A percentile compares a stretch with the other conserved stretches of the same genome.
These are phyloP conservation scores for Carpatolechia fugitivella DNA, from an alignment of 2,888 invertebrate species.

Conservation along the genomic window DNA sequence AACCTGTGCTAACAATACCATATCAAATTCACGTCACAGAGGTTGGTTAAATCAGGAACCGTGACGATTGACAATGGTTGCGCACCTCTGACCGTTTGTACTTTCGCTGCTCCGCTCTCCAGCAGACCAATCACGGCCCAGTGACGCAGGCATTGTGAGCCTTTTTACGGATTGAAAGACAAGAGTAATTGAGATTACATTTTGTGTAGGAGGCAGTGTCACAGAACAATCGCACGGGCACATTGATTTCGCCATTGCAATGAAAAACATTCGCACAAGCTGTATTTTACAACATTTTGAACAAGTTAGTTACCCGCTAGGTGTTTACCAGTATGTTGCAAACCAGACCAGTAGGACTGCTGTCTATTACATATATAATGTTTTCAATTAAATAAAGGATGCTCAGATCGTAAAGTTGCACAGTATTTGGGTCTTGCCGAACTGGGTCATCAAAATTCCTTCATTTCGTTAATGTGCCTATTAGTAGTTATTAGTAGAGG, in stretches of 20 bases:
- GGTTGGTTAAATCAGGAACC: constrained; percentile 39
- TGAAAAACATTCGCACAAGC: constrained; percentile 10
- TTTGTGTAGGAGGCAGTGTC: constrained; percentile 3
- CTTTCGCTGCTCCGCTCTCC: constrained; percentile 34
- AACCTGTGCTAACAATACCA: constrained; percentile 43
- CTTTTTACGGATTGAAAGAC: constrained; percentile 25
- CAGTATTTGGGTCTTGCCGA: constrained; percentile 20
- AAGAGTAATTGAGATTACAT: constrained; percentile 12
- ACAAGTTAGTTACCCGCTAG: background rate
- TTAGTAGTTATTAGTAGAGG: constrained; percentile 11
- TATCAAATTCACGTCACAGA: constrained; percentile 59
- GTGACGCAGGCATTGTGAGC: constrained; percentile 39
- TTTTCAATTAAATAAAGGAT: constrained; percentile 28
- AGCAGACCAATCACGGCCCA: constrained; percentile 33
- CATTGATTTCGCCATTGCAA: constrained; percentile 12
- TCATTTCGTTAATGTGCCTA: constrained; percentile 17
- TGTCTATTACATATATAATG: constrained; percentile 9
- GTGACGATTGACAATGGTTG: constrained; percentile 49
- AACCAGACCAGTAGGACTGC: background rate
- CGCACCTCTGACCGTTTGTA: constrained; percentile 44
- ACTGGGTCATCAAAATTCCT: constrained; percentile 30
- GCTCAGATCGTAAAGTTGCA: constrained; percentile 27
- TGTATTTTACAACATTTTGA: constrained; percentile 7
- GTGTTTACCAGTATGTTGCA: background rate
- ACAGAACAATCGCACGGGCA: constrained; percentile 11